These are phyloP conservation scores for Xiphophorus couchianus DNA, from an alignment of 2,113 vertebrate species.

Conservation along the genomic window DNA sequence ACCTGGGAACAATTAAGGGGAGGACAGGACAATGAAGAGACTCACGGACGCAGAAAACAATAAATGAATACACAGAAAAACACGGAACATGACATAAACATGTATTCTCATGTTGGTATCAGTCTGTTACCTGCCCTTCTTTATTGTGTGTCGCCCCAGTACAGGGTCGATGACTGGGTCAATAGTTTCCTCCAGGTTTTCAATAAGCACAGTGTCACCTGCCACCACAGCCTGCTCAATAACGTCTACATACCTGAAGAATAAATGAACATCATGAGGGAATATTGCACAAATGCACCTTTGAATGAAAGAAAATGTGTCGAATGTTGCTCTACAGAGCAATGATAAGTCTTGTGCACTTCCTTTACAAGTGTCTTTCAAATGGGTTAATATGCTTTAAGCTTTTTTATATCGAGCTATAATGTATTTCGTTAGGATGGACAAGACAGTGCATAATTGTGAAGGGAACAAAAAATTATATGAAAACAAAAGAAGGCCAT, in stretches of 20 bases:
- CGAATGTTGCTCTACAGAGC: not conserved
- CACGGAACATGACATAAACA: too few relatives aligned
- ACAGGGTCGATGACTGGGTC: conserved; percentile 80
- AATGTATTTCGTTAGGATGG: not conserved
- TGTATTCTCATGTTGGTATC: not conserved
- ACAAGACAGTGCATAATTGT: too few relatives aligned
- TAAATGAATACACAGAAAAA: too few relatives aligned
- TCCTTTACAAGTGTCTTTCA: too few relatives aligned
- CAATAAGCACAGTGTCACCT: conserved; percentile 79
- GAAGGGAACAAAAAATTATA: too few relatives aligned
- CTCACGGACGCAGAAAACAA: too few relatives aligned
- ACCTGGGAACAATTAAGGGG: too few relatives aligned
- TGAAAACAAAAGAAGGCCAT: too few relatives aligned
- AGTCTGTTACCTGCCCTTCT: conserved; percentile 80
- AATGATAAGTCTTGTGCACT: not conserved
- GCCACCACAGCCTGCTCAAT: conserved; percentile 80
- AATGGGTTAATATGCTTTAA: too few relatives aligned
- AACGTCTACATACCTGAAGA: conserved; percentile 76
- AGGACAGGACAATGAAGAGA: too few relatives aligned
- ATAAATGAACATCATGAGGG: not conserved
- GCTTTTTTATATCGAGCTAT: too few relatives aligned
- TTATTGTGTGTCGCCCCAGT: conserved; percentile 79
- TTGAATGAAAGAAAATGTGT: not conserved
- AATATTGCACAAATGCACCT: not conserved
- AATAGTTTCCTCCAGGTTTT: conserved; percentile 82